Conservation (phyloP, 2,888 invertebrate genomes). For the Orthosia gothica region DNA sequence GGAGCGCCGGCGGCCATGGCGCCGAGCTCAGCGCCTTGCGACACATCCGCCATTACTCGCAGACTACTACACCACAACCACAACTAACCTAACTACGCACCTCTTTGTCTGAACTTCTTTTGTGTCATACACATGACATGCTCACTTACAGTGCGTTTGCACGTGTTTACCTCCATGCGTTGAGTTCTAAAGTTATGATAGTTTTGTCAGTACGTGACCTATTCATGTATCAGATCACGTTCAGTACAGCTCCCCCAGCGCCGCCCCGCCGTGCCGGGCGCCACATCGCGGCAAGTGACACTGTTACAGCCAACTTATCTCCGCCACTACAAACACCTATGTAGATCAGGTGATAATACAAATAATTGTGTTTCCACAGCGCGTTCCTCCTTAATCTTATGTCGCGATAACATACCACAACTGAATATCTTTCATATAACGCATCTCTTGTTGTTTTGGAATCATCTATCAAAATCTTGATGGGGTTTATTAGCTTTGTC, state of each 20-base stretch:
- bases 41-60: constrained; percentile 77
- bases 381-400: constrained; percentile 86
- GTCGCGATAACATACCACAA: constrained; percentile 78
- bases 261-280: constrained; percentile 58
- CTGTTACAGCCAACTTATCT: constrained; percentile 78
- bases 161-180: constrained; percentile 78
- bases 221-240: constrained; percentile 81
- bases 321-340: constrained; percentile 79
- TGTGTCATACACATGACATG: too few species aligned
- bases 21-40: constrained; percentile 81
- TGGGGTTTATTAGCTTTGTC: constrained; percentile 31
- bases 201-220: constrained; percentile 83
- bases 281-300: constrained; percentile 66
- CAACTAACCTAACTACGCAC: constrained; percentile 34
- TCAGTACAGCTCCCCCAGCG: constrained; percentile 59
- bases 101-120: too few species aligned
- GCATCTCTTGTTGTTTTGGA: constrained; percentile 54
- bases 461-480: constrained; percentile 42
- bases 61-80: constrained; percentile 55
- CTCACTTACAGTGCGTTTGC: too few species aligned
- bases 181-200: constrained; percentile 76
- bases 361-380: constrained; percentile 86
- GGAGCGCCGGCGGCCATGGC: constrained; percentile 73
- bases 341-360: constrained; percentile 87
- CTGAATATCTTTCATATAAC: constrained; percentile 79